Evolutionary conservation across 2,888 invertebrate genomes (phyloP).

Genomic region (Choristoneura rosaceana): DNA sequence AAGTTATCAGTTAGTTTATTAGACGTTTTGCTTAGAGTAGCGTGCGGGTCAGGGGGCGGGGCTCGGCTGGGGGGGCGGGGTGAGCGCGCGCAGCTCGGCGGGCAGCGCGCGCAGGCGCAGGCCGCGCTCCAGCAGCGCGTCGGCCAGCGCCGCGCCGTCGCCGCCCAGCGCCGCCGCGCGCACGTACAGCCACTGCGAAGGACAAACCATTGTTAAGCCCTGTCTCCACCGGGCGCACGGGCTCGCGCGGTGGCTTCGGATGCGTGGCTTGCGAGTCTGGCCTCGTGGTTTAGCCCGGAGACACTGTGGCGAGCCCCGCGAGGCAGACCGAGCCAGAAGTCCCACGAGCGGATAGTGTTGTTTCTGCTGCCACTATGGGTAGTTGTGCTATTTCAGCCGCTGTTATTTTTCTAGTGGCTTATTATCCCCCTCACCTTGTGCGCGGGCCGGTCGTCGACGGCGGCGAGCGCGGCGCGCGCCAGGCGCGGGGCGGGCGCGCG

Average conservation of each 20-base stretch:
- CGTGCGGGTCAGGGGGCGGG: neutral
- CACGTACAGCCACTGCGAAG: slow-evolving; percentile 58
- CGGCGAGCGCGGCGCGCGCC: slow-evolving; percentile 47
- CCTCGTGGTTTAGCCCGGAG: no score
- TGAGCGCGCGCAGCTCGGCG: slow-evolving; percentile 87
- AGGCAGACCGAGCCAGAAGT: no score
- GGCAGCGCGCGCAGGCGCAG: slow-evolving; percentile 90
- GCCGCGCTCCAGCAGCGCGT: slow-evolving; percentile 90
- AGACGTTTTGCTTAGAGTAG: neutral
- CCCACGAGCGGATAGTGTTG: no score
- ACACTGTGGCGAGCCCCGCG: no score
- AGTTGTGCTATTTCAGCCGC: no score
- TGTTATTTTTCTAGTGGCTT: no score
- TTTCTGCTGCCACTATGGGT: no score
- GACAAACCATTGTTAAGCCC: neutral
- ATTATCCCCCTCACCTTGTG: no score
- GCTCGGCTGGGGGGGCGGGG: slow-evolving; percentile 13
- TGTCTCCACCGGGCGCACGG: no score
- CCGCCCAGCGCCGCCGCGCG: slow-evolving; percentile 64
- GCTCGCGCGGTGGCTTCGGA: no score
- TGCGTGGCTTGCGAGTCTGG: no score
- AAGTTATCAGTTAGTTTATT: no score
- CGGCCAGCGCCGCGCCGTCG: slow-evolving; percentile 88
- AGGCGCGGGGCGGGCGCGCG: slow-evolving; percentile 44
- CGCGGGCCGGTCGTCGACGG: slow-evolving; percentile 39